These are phyloP conservation scores for Paratrypauchen microcephalus DNA, from an alignment of 2,797 vertebrate genomes.

Conservation along the genomic window DNA sequence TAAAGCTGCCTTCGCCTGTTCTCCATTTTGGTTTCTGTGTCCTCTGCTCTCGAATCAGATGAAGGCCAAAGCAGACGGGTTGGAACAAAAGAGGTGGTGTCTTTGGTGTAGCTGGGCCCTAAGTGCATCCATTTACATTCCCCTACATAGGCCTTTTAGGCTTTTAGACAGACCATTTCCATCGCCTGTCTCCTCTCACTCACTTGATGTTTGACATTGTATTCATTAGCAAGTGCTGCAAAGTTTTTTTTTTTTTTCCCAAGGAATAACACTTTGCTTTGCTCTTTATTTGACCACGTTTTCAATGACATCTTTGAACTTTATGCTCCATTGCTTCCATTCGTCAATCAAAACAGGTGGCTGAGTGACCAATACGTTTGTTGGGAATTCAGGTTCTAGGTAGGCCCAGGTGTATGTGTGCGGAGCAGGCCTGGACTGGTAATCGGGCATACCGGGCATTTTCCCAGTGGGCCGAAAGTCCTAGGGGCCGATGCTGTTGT, in stretches of 20 bases:
- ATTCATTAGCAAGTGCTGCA: constrained; percentile 27
- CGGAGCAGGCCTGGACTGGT: too few species aligned
- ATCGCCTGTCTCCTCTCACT: constrained; percentile 39
- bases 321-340: background rate
- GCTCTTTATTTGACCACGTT: background rate
- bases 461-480: too few species aligned
- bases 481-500: too few species aligned
- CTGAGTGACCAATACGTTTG: too few species aligned
- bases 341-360: background rate
- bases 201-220: constrained; percentile 22
- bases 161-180: constrained; percentile 36
- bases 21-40: constrained; percentile 4
- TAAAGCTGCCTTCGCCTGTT: background rate
- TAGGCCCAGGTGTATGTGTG: too few species aligned
- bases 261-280: background rate
- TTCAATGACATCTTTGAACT: background rate
- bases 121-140: constrained; percentile 48
- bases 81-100: constrained; percentile 28
- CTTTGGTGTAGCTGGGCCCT: constrained; percentile 25
- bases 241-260: background rate
- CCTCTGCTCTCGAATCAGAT: constrained; percentile 22
- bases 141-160: constrained; percentile 25
- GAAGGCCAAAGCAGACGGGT: constrained; percentile 33
- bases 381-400: too few species aligned
- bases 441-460: too few species aligned